A percentile compares a stretch with the other conserved stretches of the same genome.
Evolutionary conservation across 2,113 vertebrate genomes (phyloP).

Genomic region (Vidua chalybeata): DNA sequence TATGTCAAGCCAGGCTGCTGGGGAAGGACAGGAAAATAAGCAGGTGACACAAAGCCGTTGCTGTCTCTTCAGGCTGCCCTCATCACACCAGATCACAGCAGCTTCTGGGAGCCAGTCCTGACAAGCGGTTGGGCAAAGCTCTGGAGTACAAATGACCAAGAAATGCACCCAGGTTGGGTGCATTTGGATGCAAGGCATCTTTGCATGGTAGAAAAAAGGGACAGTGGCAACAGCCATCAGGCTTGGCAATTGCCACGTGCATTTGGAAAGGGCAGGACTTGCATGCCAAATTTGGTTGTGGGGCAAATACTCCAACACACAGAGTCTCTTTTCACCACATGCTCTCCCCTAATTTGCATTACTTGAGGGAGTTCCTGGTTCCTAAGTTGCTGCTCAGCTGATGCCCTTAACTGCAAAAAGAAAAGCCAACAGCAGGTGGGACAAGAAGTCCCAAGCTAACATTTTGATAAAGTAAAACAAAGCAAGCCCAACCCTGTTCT

Average conservation of each 20-base stretch:
- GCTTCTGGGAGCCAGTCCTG: neutral
- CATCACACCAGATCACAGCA: neutral
- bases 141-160: neutral
- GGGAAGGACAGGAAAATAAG: neutral
- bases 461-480: neutral
- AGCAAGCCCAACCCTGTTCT: rapidly evolving
- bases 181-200: neutral
- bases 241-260: neutral
- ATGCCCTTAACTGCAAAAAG: neutral
- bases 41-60: neutral
- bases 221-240: neutral
- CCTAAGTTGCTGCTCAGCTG: neutral
- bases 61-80: neutral
- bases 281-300: neutral
- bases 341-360: neutral
- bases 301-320: neutral
- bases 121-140: neutral
- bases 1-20: rapidly evolving
- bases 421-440: neutral
- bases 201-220: neutral
- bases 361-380: rapidly evolving
- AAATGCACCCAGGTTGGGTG: rapidly evolving
- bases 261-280: neutral
- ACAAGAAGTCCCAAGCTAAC: neutral
- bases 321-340: neutral